Conservation (phyloP, 2,888 invertebrate genomes). For the Morinoia aosen region DNA sequence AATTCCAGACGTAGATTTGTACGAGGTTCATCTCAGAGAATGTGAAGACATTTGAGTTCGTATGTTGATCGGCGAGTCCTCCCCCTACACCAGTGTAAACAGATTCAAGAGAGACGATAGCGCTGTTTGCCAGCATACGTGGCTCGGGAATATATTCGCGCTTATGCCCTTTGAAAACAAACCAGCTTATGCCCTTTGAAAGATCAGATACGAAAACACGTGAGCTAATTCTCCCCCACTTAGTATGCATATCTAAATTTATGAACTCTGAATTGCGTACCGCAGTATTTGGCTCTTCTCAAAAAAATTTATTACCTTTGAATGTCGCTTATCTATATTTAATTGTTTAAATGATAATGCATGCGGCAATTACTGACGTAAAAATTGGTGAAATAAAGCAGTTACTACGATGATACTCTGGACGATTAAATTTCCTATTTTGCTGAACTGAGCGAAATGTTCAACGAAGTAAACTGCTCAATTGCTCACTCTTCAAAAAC, state of each 20-base stretch:
- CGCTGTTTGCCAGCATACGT: background rate
- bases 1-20: too few species aligned
- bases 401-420: background rate
- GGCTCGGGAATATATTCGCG: background rate
- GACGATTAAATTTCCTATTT: background rate
- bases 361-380: background rate
- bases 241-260: background rate
- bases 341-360: background rate
- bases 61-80: too few species aligned
- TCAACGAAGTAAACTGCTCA: too few species aligned
- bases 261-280: background rate
- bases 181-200: background rate
- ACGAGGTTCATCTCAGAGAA: too few species aligned
- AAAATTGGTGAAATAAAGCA: background rate
- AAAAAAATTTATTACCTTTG: background rate
- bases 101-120: background rate
- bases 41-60: too few species aligned
- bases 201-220: background rate
- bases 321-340: background rate
- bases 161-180: background rate
- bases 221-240: background rate
- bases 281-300: background rate
- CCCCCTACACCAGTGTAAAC: background rate
- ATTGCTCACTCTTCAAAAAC: too few species aligned
- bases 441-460: too few species aligned